Percentiles rank a stretch among this genome's conserved stretches.
These are phyloP conservation scores for Brachionus asplanchnoidis DNA, from an alignment of 1,140 invertebrate species.

Conservation along the genomic window DNA sequence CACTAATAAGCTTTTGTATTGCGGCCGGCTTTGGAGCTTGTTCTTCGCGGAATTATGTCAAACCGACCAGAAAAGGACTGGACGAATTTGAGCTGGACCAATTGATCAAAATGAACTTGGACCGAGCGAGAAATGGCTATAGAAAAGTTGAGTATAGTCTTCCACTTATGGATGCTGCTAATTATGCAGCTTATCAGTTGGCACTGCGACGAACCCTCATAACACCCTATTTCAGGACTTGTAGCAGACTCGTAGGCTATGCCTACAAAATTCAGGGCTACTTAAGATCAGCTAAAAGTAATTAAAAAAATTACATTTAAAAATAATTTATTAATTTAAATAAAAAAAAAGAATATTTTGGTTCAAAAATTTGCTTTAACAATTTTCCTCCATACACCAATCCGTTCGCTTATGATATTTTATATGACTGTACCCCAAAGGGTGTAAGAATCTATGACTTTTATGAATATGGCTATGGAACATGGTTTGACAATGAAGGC, in stretches of 20 bases:
- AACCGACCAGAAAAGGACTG: background rate
- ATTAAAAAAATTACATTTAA: background rate
- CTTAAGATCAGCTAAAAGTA: slow-evolving; percentile 1
- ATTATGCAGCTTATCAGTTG: background rate
- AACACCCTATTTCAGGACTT: background rate
- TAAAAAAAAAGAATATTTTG: slow-evolving; percentile 8
- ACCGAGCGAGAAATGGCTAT: background rate
- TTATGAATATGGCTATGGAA: slow-evolving; percentile 30
- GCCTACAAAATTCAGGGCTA: slow-evolving; percentile 6
- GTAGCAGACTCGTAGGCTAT: background rate
- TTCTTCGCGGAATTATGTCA: background rate
- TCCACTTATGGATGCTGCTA: background rate
- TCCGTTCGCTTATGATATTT: background rate
- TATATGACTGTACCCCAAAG: slow-evolving; percentile 22
- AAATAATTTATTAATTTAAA: background rate
- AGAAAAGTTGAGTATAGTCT: background rate
- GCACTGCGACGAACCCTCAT: background rate
- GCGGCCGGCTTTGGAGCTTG: background rate
- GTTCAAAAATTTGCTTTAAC: slow-evolving; percentile 23
- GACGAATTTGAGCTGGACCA: background rate
- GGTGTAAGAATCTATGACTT: background rate
- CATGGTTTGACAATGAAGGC: slow-evolving; percentile 3
- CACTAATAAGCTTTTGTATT: background rate
- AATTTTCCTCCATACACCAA: background rate
- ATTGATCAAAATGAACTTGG: slow-evolving; percentile 1